Conservation (phyloP, 2,113 vertebrate genomes). For the Tympanuchus pallidicinctus region DNA sequence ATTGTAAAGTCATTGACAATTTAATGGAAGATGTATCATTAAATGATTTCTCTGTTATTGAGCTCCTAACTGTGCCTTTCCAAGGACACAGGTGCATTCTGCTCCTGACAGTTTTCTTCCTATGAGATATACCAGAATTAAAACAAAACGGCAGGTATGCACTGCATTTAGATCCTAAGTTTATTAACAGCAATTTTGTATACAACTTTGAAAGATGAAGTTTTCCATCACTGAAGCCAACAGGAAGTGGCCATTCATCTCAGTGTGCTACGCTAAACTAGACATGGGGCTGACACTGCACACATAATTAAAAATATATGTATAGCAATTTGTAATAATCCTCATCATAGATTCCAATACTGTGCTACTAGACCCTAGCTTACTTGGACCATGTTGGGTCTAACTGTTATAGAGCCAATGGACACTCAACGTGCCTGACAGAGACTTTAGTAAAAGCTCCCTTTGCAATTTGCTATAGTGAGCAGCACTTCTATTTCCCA, state of each 20-base stretch:
- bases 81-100: background rate
- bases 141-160: background rate
- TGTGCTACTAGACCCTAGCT: background rate
- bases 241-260: background rate
- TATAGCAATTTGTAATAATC: background rate
- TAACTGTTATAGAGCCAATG: accelerated
- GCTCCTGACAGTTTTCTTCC: background rate
- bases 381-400: accelerated
- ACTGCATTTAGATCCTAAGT: background rate
- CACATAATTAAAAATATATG: background rate
- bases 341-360: background rate
- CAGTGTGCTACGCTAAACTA: background rate
- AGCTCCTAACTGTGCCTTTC: background rate
- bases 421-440: background rate
- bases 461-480: background rate
- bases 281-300: background rate
- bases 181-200: background rate
- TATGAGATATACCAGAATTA: background rate
- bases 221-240: background rate
- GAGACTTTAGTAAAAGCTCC: background rate
- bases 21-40: background rate
- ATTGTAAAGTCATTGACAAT: background rate
- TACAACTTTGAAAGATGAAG: background rate
- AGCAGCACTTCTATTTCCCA: background rate
- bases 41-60: background rate